Evolutionary conservation across 64 coral and sea anemone genomes (phyloP).

Genomic region (Dendrophyllia cribrosa): DNA sequence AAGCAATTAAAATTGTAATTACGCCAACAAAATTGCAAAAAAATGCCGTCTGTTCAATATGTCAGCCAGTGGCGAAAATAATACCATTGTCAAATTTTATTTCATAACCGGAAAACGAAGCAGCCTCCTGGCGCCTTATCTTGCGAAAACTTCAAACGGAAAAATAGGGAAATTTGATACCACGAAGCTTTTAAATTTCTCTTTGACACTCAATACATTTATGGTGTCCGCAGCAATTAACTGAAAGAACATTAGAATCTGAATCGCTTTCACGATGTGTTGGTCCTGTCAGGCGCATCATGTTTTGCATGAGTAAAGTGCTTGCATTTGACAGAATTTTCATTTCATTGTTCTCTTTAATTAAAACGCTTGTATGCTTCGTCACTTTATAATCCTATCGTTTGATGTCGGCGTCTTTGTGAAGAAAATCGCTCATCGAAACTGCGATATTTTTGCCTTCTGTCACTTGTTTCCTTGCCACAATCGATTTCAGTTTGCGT

Average conservation of each 20-base stretch:
- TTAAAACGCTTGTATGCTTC: background rate
- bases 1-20: no score
- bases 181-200: background rate
- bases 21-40: no score
- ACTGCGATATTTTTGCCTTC: background rate
- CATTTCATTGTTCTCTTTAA: background rate
- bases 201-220: background rate
- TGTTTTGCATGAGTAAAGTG: conserved; percentile 9
- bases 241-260: background rate
- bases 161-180: background rate
- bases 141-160: background rate
- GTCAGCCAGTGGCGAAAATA: no score
- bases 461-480: background rate
- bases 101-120: no score
- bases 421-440: background rate
- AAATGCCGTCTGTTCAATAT: no score
- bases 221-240: background rate
- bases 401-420: conserved; percentile 20
- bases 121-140: no score
- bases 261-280: background rate
- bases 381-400: conserved; percentile 6
- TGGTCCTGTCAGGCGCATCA: no score
- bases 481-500: background rate
- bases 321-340: background rate
- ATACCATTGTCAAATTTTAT: no score